Evolutionary conservation across 2,888 invertebrate genomes (phyloP), one percentile per base, ranked within the genome.

Genomic region (Dilophus febrilis): DNA sequence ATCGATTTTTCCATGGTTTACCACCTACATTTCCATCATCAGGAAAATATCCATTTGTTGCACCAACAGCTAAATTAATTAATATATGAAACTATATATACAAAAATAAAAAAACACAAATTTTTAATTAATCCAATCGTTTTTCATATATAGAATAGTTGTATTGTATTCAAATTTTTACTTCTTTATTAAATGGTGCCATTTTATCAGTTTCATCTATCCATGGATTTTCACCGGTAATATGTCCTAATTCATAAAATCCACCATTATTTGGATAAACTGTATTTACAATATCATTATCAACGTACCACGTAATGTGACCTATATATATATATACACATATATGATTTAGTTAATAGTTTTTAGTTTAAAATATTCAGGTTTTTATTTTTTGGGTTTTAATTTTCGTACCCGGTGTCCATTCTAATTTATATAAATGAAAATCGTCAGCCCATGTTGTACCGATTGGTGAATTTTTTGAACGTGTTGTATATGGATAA

Each of bases 181-280:
- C 66, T 64, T 73, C 70, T 52, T 74, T 66, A 52, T 77, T 76
- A 49, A 77, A 77, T 2, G 77, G 77, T 12, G 77, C 76, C 72
- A 76, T 72, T 51, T 65, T 69, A 22, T 22, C 22, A 22, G 58
- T 54, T 34, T 64, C 69, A 14, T 31, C 26, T 38, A 61, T 57
- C 74, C 74, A 74, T 5, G 71, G 72, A 53, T 74, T 75, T 22
- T 22, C 22, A 48, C 57, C 53, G 41, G 56, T 59, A 48, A 77
- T 72, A 1, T 66, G 66, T 2, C 77, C 22, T 22, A 22, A 22
- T 22, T 22, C 22, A 22, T 22, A 22, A 8, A 22, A 22, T 22
- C 22, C 22, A 22, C 22, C 22, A 6, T 22, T 22, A 8, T 22
- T 22, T 8, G 22, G 22, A 22, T 22, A 22, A 22, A 22, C 22